Base-by-base conservation (phyloP, 2,113 vertebrate genomes). In the Prolemur simus region DNA sequence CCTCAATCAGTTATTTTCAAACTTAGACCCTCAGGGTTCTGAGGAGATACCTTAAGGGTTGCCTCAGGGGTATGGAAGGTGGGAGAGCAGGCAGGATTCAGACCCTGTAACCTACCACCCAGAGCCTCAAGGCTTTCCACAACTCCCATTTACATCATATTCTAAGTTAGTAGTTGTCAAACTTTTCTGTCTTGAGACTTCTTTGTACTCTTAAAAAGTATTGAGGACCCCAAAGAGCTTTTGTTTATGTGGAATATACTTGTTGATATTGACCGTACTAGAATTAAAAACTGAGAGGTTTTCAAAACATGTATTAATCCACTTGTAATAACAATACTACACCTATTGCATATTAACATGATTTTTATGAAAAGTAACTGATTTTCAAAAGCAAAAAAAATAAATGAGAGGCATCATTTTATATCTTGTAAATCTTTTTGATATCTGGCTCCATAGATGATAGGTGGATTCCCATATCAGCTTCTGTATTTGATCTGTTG, bases 351-450 rank as follows among this genome's bases (percentile, higher is more conserved):
- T 89, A 42, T 8, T 74, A 87, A 39, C 15, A 66, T 54, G 54
- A 47, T 81, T 60, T 94, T 42, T 74, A 68, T 84, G n/a, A 87
- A 87, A 85, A 92, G 69, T 20, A 68, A 74, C 21, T 18, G 6
- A 63, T 83, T 90, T 94, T 23, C 23, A 6, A 86, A 66, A 60
- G 71, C 34, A 34, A 52, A 81, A 23, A 81, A 23, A 56, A n/a
- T 17, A 39, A 64, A 37, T 13, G 37, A 78, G 58, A 81, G 4
- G 2, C 18, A 82, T n/a, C 76, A 32, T 49, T 93, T 97, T 92
- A 39, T 54, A 88, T 80, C 94, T 95, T 94, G 9, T n/a, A 81
- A 85, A 81, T 92, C 12, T 78, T 29, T 88, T 84, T 69, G 63
- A 42, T 89, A 77, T 56, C 77, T 93, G 74, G 20, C 13, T 91